A percentile compares a stretch with the other conserved stretches of the same genome.
These are phyloP conservation scores for Clitarchus hookeri DNA, from an alignment of 2,888 invertebrate species.

Conservation along the genomic window DNA sequence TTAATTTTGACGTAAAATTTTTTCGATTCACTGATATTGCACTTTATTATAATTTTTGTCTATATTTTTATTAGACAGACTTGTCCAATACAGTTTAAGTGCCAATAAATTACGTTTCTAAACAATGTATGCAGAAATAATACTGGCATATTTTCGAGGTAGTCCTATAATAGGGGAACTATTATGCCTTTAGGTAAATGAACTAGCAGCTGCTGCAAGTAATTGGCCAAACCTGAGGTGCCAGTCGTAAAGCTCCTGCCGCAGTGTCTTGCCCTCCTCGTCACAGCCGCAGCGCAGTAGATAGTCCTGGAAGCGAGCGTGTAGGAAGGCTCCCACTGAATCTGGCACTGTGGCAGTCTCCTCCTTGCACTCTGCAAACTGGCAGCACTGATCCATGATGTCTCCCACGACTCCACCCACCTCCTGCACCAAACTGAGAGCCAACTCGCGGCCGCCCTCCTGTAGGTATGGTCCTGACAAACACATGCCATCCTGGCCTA, in stretches of 20 bases:
- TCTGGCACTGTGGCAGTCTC: constrained; percentile 40
- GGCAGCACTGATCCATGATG: constrained; percentile 53
- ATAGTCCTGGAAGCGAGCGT: constrained; percentile 55
- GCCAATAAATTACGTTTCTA: too few species aligned
- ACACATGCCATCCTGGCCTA: not conserved
- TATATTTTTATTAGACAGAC: too few species aligned
- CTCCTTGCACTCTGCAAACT: constrained; percentile 44
- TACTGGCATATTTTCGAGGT: too few species aligned
- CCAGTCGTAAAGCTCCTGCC: constrained; percentile 64
- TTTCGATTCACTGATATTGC: too few species aligned
- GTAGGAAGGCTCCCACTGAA: constrained; percentile 54
- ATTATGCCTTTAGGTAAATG: too few species aligned
- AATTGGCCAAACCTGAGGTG: constrained; percentile 53
- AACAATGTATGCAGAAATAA: too few species aligned
- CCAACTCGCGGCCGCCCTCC: constrained; percentile 48
- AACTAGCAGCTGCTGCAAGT: not conserved
- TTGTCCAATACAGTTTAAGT: too few species aligned
- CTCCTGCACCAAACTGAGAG: constrained; percentile 52
- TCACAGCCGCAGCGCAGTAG: constrained; percentile 51
- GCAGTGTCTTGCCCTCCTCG: constrained; percentile 50
- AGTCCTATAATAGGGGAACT: too few species aligned
- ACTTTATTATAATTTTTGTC: too few species aligned
- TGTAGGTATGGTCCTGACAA: constrained; percentile 50
- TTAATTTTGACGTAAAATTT: too few species aligned
- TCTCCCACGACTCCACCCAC: constrained; percentile 51